Conservation (phyloP, 2,888 invertebrate species). For the Philhelius pedissequus region DNA sequence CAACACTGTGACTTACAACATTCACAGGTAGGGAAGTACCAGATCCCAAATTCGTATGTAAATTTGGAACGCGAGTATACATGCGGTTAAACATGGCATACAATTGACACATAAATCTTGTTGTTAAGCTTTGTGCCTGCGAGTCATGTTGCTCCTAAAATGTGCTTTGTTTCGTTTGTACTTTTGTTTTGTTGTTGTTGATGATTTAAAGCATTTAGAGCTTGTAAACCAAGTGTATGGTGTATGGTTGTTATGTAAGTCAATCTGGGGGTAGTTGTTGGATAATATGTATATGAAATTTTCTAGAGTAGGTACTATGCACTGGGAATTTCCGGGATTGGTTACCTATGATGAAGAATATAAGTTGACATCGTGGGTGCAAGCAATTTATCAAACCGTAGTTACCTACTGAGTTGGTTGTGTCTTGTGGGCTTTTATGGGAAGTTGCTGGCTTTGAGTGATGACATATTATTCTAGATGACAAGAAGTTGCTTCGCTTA, state of each 20-base stretch:
- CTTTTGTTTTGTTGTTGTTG: background rate
- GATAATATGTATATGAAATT: background rate
- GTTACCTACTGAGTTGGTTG: background rate
- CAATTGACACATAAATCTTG: conserved; percentile 63
- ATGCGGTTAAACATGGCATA: conserved; percentile 25
- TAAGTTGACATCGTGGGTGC: conserved; percentile 6
- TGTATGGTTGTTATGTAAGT: conserved; percentile 4
- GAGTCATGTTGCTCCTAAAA: background rate
- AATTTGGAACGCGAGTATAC: conserved; percentile 18
- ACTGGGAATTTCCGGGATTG: conserved; percentile 31
- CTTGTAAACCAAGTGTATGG: conserved; percentile 4
- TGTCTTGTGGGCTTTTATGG: background rate
- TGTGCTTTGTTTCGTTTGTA: too few relatives aligned
- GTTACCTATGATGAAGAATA: background rate
- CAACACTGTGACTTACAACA: background rate
- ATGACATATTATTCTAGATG: too few relatives aligned
- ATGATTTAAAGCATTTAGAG: conserved; percentile 21
- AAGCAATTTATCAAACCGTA: conserved; percentile 15
- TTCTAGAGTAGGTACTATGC: background rate
- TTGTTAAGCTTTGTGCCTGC: background rate
- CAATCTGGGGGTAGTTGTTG: conserved; percentile 20
- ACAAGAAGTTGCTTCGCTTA: too few relatives aligned
- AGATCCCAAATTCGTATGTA: conserved; percentile 47
- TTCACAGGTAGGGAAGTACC: conserved; percentile 13
- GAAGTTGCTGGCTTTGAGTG: background rate